phyloP scores from a whole-genome alignment of 2,888 invertebrate species.

The Hedya salicella region DNA sequence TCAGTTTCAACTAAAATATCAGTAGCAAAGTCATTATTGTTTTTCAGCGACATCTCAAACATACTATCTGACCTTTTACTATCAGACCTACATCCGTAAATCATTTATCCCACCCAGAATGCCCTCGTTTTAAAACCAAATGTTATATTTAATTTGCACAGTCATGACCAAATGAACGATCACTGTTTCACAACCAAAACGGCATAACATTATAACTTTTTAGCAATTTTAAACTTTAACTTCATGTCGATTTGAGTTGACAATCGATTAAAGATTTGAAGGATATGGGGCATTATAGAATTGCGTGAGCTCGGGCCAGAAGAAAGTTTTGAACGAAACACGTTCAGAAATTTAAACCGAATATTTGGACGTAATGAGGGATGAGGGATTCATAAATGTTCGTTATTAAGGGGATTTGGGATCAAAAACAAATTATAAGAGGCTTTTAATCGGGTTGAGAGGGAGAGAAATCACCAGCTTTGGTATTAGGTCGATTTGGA shows the following conservation, averaged over 20 bases:
- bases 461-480: too few relatives aligned
- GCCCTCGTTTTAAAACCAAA: constrained; percentile 18
- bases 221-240: not conserved
- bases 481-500: too few relatives aligned
- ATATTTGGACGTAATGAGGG: constrained; percentile 26
- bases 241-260: not conserved
- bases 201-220: not conserved
- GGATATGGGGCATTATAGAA: not conserved
- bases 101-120: not conserved
- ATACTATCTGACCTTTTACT: not conserved
- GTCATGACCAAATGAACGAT: constrained; percentile 22
- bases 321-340: not conserved
- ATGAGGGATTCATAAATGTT: constrained; percentile 1
- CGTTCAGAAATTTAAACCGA: not conserved
- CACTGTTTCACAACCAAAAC: not conserved
- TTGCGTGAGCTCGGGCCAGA: not conserved
- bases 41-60: not conserved
- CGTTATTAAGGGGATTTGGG: constrained; percentile 1
- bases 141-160: constrained; percentile 13
- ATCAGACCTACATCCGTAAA: not conserved
- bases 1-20: too few relatives aligned
- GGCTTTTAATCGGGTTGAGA: not conserved
- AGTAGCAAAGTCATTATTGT: too few relatives aligned
- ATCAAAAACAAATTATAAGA: constrained; percentile 6
- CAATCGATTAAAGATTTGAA: not conserved